Conservation (phyloP, 2,797 vertebrate species). For the Peromyscus eremicus region DNA sequence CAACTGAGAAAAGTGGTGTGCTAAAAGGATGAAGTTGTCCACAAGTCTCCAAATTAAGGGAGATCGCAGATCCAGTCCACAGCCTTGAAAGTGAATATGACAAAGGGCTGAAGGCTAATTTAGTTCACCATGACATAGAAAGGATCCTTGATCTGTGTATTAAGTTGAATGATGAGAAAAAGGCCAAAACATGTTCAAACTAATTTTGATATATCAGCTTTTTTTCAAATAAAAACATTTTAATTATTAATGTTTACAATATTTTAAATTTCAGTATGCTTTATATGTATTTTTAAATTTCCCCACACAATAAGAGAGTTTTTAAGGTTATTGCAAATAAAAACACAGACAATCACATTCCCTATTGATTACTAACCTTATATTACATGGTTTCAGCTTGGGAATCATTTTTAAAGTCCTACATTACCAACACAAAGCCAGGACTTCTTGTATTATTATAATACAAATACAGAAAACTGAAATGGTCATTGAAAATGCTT, state of each 20-base stretch:
- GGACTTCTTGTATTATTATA: background rate
- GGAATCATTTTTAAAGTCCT: background rate
- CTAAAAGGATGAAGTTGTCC: background rate
- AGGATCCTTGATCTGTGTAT: background rate
- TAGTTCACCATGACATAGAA: background rate
- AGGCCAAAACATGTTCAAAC: background rate
- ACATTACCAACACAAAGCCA: background rate
- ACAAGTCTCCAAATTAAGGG: background rate
- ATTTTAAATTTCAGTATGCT: conserved; percentile 13
- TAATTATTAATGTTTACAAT: conserved; percentile 46
- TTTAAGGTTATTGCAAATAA: conserved; percentile 1
- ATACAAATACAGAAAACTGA: background rate
- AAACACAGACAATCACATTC: background rate
- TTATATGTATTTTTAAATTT: background rate
- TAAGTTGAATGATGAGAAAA: background rate
- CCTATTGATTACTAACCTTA: background rate
- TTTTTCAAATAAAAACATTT: background rate
- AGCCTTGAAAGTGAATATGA: background rate
- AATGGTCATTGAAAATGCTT: background rate
- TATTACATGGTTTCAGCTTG: background rate
- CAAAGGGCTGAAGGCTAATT: background rate
- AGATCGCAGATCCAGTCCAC: background rate
- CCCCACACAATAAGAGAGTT: background rate
- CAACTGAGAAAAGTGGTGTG: background rate
- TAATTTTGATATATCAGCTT: background rate